These are phyloP conservation scores for Silvanus unidentatus DNA, from an alignment of 2,888 invertebrate genomes.

Conservation along the genomic window DNA sequence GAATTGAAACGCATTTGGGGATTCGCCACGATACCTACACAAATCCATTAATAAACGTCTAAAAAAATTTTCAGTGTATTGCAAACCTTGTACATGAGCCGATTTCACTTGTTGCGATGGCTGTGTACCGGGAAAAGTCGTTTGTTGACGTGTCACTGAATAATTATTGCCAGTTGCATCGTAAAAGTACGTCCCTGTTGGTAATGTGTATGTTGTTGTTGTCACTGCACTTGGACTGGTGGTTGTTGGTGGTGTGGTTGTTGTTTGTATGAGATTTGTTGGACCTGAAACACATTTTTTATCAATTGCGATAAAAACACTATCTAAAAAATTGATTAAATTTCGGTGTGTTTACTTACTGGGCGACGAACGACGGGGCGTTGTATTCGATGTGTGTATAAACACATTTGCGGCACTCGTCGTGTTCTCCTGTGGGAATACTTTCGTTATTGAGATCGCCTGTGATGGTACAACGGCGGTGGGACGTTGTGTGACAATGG, in stretches of 20 bases:
- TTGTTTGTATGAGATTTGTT: slow-evolving; percentile 29
- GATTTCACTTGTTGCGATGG: slow-evolving; percentile 21
- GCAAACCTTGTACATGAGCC: not conserved
- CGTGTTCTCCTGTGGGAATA: slow-evolving; percentile 38
- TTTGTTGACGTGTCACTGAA: slow-evolving; percentile 25
- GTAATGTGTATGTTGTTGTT: slow-evolving; percentile 38
- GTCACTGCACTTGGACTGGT: slow-evolving; percentile 12
- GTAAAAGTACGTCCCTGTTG: slow-evolving; percentile 41
- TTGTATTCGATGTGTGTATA: slow-evolving; percentile 39
- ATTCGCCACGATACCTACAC: slow-evolving; percentile 29
- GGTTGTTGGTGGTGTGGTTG: slow-evolving; percentile 28
- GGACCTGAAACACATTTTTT: slow-evolving; percentile 27
- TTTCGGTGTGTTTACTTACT: slow-evolving; percentile 34
- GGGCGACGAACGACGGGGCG: slow-evolving; percentile 37
- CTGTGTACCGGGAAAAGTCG: slow-evolving; percentile 36
- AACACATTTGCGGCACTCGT: slow-evolving; percentile 38
- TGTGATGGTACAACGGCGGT: slow-evolving; percentile 38
- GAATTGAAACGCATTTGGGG: slow-evolving; percentile 44
- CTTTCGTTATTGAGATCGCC: slow-evolving; percentile 43
- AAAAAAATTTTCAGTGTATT: no score
- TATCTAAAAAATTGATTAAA: not conserved
- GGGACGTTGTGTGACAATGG: slow-evolving; percentile 39
- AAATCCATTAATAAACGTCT: not conserved
- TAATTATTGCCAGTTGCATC: slow-evolving; percentile 30
- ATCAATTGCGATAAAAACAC: not conserved